Evolutionary conservation across 2,113 vertebrate genomes (phyloP), one percentile per base, ranked within the genome.

Genomic region (Porphyrio hochstetteri): DNA sequence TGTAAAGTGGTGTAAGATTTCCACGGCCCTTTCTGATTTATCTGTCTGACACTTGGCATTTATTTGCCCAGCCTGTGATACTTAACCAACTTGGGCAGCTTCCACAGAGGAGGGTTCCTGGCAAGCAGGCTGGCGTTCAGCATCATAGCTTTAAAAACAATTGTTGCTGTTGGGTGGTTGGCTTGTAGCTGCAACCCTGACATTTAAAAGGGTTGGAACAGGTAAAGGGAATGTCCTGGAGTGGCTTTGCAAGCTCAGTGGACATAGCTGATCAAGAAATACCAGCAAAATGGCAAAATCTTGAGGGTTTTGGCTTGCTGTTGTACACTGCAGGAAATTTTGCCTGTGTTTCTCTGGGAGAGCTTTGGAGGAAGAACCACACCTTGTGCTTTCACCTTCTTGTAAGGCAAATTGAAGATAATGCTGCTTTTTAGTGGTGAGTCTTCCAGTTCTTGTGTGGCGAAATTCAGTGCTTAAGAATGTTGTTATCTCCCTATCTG

Each of bases 401-500:
- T 82, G 23, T 38, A 74, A 64, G 59, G 27, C 65, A 76, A 31
- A 69, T 67, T 70, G 81, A 75, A 65, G 87, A 40, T 65, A 61
- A 88, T 15, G 29, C 27, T 77, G 1, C 38, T 59, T 93, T 86
- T 82, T 59, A 82, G 86, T 12, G 28, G 11, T 0, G 2, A 76
- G 40, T n/a, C 83, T 91, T 81, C 33, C 85, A 75, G 10, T 83
- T 90, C 64, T 76, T 76, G n/a, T 36, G 52, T 80, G 76, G 46
- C 72, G 76, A 69, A 96, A 67, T 94, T 95, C 86, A 89, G 83
- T 42, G 24, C 60, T 74, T 56, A 82, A 93, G 81, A 94, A 94
- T 94, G 96, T 83, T 69, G 56, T 91, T 96, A 90, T 94, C 92
- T 92, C 87, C 67, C 24, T 88, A 27, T 89, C 85, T 88, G 93